Percentiles rank a stretch among this genome's conserved stretches.
phyloP scores from a whole-genome alignment of 2,888 invertebrate genomes.

The Philaethria dido region DNA sequence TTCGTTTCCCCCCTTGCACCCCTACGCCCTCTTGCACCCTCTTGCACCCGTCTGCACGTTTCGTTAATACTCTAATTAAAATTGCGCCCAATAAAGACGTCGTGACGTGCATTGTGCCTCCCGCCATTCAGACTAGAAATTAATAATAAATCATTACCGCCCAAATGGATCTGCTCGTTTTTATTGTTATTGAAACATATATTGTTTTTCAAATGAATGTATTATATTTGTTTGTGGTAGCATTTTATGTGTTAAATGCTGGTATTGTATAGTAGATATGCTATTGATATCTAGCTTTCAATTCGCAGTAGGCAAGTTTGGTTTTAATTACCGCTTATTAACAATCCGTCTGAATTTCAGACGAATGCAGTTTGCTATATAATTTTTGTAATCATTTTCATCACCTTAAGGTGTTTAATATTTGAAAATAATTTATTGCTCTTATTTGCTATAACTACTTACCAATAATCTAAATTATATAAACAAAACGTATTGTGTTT shows the following conservation, averaged over 20 bases:
- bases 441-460: background rate
- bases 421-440: background rate
- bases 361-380: background rate
- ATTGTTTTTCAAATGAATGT: constrained; percentile 14
- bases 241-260: constrained; percentile 8
- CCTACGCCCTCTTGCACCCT: constrained; percentile 43
- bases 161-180: constrained; percentile 15
- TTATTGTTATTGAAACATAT: constrained; percentile 13
- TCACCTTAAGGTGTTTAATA: background rate
- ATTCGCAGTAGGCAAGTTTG: background rate
- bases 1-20: constrained; percentile 40
- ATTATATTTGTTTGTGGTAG: background rate
- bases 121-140: constrained; percentile 18
- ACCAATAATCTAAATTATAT: no score
- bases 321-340: constrained; percentile 1
- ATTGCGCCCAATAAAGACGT: constrained; percentile 37
- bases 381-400: background rate
- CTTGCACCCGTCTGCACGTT: constrained; percentile 42
- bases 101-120: constrained; percentile 30
- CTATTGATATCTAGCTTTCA: background rate
- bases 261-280: background rate
- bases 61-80: constrained; percentile 45
- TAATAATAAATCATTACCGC: constrained; percentile 27
- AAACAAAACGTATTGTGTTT: no score
- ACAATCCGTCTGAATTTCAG: background rate